Percentiles rank a stretch among this genome's conserved stretches.
Evolutionary conservation across 2,888 invertebrate species (phyloP).

Genomic region (Chymomyza amoena): DNA sequence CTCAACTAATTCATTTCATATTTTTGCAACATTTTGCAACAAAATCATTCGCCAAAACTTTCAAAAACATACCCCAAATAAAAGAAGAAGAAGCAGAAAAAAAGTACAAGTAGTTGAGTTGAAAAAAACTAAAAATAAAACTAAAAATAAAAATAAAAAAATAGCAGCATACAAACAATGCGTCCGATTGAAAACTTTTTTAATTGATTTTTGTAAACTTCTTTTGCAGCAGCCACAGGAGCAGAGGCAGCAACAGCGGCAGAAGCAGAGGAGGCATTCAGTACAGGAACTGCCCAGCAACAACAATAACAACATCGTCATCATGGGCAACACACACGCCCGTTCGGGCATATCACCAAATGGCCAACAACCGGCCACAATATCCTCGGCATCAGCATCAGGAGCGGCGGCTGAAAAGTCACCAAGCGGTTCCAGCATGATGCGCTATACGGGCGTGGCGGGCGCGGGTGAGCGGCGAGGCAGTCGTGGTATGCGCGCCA

Average conservation of each 20-base stretch:
- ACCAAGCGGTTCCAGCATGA: slow-evolving; percentile 28
- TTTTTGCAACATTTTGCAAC: slow-evolving; percentile 60
- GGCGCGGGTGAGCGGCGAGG: slow-evolving; percentile 50
- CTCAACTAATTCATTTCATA: slow-evolving; percentile 65
- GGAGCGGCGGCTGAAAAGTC: slow-evolving; percentile 54
- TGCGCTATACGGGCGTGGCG: slow-evolving; percentile 26
- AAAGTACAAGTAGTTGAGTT: neutral
- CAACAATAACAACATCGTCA: slow-evolving; percentile 17
- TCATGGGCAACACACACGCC: slow-evolving; percentile 71
- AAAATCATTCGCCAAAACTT: slow-evolving; percentile 12
- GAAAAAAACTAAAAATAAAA: slow-evolving; percentile 24
- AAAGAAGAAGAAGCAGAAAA: neutral
- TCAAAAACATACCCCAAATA: slow-evolving; percentile 11
- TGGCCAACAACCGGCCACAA: neutral
- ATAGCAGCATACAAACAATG: slow-evolving; percentile 51
- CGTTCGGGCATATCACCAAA: slow-evolving; percentile 5
- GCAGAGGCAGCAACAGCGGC: no score
- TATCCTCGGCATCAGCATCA: neutral
- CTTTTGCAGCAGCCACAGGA: slow-evolving; percentile 29
- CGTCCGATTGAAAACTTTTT: slow-evolving; percentile 74
- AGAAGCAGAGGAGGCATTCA: neutral
- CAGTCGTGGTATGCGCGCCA: slow-evolving; percentile 68
- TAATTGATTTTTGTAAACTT: slow-evolving; percentile 74
- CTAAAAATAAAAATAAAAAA: slow-evolving; percentile 34
- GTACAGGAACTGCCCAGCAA: slow-evolving; percentile 1